Evolutionary conservation across 2,888 invertebrate species (phyloP), one percentile per base, ranked within the genome.

Genomic region (Campopleginae sp.): DNA sequence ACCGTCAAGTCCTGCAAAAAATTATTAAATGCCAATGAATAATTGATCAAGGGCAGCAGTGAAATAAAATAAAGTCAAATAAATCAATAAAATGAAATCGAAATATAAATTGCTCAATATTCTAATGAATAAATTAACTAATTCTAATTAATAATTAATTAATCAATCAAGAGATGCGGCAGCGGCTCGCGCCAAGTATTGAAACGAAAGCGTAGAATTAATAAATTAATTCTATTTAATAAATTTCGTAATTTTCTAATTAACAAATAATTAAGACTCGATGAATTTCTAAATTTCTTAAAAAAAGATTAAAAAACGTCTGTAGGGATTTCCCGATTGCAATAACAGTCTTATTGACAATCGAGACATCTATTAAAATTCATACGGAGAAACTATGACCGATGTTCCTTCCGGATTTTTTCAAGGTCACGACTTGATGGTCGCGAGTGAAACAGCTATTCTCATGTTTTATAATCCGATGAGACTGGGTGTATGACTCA

Each of bases 1-100:
- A 94, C 92, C 1, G 97, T 97, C n/a, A 98, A 94, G 87, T 96
- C 96, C 95, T 95, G 91, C 82, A 84, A 63, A 44, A 48, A 23
- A 23, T 14, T 6, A 33, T 17, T 6, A n/a, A 33, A 19, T 3
- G 2, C 10, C 38, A 38, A 38, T 17, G 17, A 2, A 51, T n/a
- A 3, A 51, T n/a, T n/a, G 17, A n/a, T n/a, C n/a, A n/a, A n/a
- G n/a, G n/a, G n/a, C n/a, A n/a, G n/a, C n/a, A n/a, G n/a, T n/a
- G n/a, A n/a, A n/a, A n/a, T n/a, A n/a, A n/a, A n/a, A n/a, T n/a
- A n/a, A n/a, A n/a, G n/a, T n/a, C 0, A 7, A 51, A 51, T n/a
- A 0, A 38, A 8, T 38, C 38, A 33, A 33, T 4, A n/a, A 17
- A 48, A 7, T 48, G n/a, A 51, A 51, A 7, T 19, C n/a, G 7